Percentiles rank a stretch among this genome's conserved stretches.
Evolutionary conservation across 2,888 invertebrate species (phyloP).

Genomic region (Patella caerulea): DNA sequence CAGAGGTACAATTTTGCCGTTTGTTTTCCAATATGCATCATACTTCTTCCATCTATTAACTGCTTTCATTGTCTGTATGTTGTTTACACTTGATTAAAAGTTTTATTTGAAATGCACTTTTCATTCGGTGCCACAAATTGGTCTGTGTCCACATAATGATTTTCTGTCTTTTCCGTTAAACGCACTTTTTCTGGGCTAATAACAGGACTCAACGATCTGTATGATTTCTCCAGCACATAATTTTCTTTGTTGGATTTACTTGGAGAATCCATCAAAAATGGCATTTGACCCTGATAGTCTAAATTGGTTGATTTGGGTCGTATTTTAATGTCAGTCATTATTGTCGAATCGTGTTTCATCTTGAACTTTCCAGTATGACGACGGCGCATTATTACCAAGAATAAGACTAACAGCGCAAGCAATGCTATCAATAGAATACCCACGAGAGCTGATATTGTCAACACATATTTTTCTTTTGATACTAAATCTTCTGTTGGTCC

Average conservation of each 20-base stretch:
- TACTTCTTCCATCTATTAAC: too few species aligned
- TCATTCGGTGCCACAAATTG: neutral
- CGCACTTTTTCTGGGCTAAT: constrained; percentile 1
- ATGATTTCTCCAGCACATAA: constrained; percentile 22
- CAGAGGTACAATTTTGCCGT: too few species aligned
- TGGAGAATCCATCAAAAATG: constrained; percentile 28
- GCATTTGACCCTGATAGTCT: constrained; percentile 40
- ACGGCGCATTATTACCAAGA: constrained; percentile 29
- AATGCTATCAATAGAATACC: constrained; percentile 42
- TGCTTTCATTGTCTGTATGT: too few species aligned
- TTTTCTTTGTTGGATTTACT: constrained; percentile 27
- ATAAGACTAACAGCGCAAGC: constrained; percentile 43
- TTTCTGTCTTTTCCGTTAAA: neutral
- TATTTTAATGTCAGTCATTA: constrained; percentile 29
- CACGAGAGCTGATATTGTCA: constrained; percentile 45
- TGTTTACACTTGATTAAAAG: constrained; percentile 6
- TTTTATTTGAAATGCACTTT: constrained; percentile 24
- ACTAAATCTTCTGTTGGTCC: constrained; percentile 24
- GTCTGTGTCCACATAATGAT: neutral
- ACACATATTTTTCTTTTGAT: constrained; percentile 42
- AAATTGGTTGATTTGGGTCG: constrained; percentile 44
- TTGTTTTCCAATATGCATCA: too few species aligned
- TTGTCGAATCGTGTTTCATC: constrained; percentile 26
- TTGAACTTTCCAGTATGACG: constrained; percentile 34
- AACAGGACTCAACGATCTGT: neutral